Base-by-base conservation (phyloP, 2,797 vertebrate species). In the Mormyrops attenuatus region DNA sequence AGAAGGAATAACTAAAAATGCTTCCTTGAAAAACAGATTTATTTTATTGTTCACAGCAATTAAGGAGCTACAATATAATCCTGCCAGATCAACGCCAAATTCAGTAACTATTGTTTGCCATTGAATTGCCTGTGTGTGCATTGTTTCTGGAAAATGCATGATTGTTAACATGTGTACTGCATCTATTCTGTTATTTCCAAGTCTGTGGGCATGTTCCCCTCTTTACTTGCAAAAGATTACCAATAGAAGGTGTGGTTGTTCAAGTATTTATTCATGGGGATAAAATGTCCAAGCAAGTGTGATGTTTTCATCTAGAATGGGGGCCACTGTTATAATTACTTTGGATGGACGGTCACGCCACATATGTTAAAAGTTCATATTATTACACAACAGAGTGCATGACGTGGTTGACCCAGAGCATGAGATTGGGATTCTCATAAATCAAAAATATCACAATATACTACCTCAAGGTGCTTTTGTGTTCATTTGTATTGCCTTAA, bases 41-140 rank as follows among this genome's bases (percentile, higher is more conserved):
- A 85, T 88, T 38, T 41, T 88, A n/a, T 57, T 26, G 87, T 87
- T 38, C 85, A 87, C 50, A 41, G 85, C 53, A 53, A 87, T 57
- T 87, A 57, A 53, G 52, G 85, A 87, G 52, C 26, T 34, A 17
- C 30, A 41, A 87, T 87, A 87, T 87, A 60, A 86, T 30, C 47
- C 26, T 57, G 26, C 34, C 53, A 55, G 85, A 87, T 87, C 50
- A 55, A 57, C 34, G 38, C 17, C 73, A 80, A 80, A 80, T 44
- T 80, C 38, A n/a, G 34, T 20, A 41, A 47, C 34, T n/a, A 44
- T 80, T 44, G 73, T 47, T n/a, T 80, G 73, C 73, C 73, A 80
- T n/a, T n/a, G 41, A 41, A 60, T 20, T 38, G 15, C 53, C n/a
- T 22, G 82, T 52, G 9, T 50, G n/a, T 3, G 4, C n/a, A 52